Percentiles rank a stretch among this genome's conserved stretches.
These are phyloP conservation scores for Phrynosoma platyrhinos DNA, from an alignment of 2,113 vertebrate species.

Conservation along the genomic window DNA sequence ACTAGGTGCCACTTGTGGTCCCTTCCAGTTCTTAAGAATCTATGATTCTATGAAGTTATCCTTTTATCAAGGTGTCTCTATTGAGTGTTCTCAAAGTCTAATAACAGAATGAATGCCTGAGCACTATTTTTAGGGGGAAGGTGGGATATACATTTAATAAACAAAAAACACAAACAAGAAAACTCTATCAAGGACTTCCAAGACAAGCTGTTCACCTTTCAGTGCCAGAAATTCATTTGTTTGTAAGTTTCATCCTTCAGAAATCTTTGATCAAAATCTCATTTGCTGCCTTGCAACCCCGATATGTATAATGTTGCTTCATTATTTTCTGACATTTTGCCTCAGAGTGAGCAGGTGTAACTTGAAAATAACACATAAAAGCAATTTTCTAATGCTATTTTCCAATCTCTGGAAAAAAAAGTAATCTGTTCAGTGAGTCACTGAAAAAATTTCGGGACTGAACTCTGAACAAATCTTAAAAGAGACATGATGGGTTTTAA, in stretches of 20 bases:
- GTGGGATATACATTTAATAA: background rate
- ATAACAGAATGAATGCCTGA: background rate
- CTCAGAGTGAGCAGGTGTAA: conserved; percentile 70
- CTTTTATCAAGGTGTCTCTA: no score
- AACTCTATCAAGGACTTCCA: conserved; percentile 55
- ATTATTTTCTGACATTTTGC: conserved; percentile 79
- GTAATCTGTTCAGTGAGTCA: conserved; percentile 51
- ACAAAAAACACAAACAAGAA: conserved; percentile 14
- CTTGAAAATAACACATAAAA: conserved; percentile 73
- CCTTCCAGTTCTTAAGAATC: no score
- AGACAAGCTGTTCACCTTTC: conserved; percentile 45
- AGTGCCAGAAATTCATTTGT: conserved; percentile 68
- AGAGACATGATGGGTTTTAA: conserved; percentile 8
- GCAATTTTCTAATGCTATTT: conserved; percentile 66
- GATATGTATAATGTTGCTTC: conserved; percentile 70
- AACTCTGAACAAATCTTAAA: conserved; percentile 37
- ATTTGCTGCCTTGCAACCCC: conserved; percentile 70
- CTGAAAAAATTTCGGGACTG: conserved; percentile 48
- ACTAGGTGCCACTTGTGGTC: no score
- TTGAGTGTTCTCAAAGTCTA: no score
- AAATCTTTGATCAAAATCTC: conserved; percentile 74
- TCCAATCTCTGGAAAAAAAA: conserved; percentile 29
- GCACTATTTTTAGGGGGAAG: background rate
- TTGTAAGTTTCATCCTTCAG: conserved; percentile 71
- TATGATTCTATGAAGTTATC: no score